Percentiles rank a stretch among this genome's conserved stretches.
phyloP scores from a whole-genome alignment of 2,888 invertebrate genomes.

The Taenaris catops region DNA sequence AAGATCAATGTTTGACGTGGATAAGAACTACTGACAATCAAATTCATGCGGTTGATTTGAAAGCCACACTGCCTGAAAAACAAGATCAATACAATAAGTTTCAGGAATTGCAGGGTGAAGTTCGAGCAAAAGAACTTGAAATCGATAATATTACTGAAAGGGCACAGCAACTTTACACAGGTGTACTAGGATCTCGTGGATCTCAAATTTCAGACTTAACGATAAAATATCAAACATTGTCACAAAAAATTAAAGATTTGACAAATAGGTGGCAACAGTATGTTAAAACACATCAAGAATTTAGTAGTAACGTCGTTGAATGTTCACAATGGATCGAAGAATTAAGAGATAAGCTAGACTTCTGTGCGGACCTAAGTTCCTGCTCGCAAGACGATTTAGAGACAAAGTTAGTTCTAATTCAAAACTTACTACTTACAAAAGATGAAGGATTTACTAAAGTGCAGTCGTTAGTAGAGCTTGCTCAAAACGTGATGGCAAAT shows the following conservation, averaged over 20 bases:
- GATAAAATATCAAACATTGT: constrained; percentile 93
- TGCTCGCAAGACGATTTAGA: constrained; percentile 92
- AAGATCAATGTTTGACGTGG: constrained; percentile 93
- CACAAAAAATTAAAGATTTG: constrained; percentile 94
- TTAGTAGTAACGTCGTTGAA: constrained; percentile 88
- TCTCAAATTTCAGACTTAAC: constrained; percentile 95
- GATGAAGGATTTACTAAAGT: constrained; percentile 95
- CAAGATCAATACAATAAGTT: constrained; percentile 90
- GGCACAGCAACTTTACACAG: constrained; percentile 90
- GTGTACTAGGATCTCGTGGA: constrained; percentile 84
- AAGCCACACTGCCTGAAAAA: constrained; percentile 90
- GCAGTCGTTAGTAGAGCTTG: constrained; percentile 93
- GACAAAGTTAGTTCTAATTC: constrained; percentile 89
- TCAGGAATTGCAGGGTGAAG: constrained; percentile 90
- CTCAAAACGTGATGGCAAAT: constrained; percentile 94
- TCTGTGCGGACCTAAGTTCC: constrained; percentile 90
- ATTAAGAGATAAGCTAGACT: constrained; percentile 90
- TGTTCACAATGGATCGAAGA: constrained; percentile 92
- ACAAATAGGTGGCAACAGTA: constrained; percentile 96
- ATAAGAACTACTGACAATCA: constrained; percentile 92
- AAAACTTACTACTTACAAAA: constrained; percentile 93
- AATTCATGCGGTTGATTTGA: constrained; percentile 92
- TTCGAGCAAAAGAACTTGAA: constrained; percentile 94
- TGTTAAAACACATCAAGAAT: constrained; percentile 92
- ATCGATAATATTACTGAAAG: constrained; percentile 95